Conservation (phyloP, 1,140 invertebrate species). For the Drosophila arawakana region DNA sequence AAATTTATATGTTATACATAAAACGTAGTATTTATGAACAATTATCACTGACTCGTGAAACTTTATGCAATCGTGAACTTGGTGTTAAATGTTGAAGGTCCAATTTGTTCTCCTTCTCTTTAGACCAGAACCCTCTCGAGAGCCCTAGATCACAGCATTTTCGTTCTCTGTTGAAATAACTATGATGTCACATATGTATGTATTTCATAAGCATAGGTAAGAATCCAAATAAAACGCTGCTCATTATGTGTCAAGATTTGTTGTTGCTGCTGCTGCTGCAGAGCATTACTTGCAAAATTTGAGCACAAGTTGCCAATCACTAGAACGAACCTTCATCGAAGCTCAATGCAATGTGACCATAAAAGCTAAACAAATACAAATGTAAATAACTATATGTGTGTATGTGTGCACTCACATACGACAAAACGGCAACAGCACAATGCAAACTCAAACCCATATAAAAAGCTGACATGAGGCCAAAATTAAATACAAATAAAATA, state of each 20-base stretch:
- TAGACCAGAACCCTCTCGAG: too few relatives aligned
- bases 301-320: conserved; percentile 52
- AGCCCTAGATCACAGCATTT: too few relatives aligned
- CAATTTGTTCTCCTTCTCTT: too few relatives aligned
- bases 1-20: background rate
- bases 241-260: conserved; percentile 22
- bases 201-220: conserved; percentile 44
- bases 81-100: too few relatives aligned
- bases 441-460: conserved; percentile 49
- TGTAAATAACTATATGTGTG: background rate
- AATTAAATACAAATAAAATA: conserved; percentile 61
- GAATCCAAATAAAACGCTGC: conserved; percentile 12
- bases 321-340: conserved; percentile 44
- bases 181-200: conserved; percentile 28
- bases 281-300: conserved; percentile 60
- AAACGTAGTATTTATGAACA: background rate
- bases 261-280: conserved; percentile 6
- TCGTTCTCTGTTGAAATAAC: background rate
- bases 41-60: background rate
- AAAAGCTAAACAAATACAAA: conserved; percentile 50
- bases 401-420: background rate
- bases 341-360: conserved; percentile 64
- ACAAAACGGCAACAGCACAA: conserved; percentile 31
- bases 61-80: too few relatives aligned
- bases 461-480: conserved; percentile 62